Conservation (phyloP, 1,140 invertebrate genomes). For the Gonioctena quinquepunctata region DNA sequence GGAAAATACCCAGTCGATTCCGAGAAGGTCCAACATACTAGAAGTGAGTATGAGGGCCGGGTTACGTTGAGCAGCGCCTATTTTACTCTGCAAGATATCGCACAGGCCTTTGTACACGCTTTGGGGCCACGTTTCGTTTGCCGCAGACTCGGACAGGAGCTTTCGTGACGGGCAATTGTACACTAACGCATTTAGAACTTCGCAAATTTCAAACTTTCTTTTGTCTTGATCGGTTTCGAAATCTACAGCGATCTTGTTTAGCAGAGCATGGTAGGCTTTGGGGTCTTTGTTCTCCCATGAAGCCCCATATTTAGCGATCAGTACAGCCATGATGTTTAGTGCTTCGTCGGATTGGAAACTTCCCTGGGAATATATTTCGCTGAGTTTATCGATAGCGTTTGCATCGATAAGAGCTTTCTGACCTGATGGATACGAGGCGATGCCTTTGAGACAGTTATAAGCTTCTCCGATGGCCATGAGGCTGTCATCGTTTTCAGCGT, state of each 20-base stretch:
- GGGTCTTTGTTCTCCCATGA: conserved; percentile 76
- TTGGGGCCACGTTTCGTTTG: conserved; percentile 75
- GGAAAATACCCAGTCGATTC: conserved; percentile 79
- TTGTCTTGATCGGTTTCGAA: conserved; percentile 86
- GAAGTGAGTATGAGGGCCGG: conserved; percentile 83
- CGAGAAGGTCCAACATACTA: conserved; percentile 78
- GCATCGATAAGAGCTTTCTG: conserved; percentile 75
- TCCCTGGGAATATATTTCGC: conserved; percentile 81
- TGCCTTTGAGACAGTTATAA: conserved; percentile 80
- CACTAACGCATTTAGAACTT: conserved; percentile 73
- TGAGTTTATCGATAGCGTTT: conserved; percentile 78
- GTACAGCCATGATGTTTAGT: conserved; percentile 73
- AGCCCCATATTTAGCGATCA: conserved; percentile 71
- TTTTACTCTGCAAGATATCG: conserved; percentile 84
- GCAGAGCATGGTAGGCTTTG: conserved; percentile 77
- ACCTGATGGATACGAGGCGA: conserved; percentile 73
- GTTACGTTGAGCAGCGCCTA: conserved; percentile 84
- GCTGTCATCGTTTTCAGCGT: conserved; percentile 81
- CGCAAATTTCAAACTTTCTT: conserved; percentile 83
- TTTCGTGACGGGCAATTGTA: conserved; percentile 69
- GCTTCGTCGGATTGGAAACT: conserved; percentile 87
- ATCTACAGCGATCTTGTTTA: conserved; percentile 82
- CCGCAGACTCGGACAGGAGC: conserved; percentile 62
- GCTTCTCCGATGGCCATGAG: conserved; percentile 87
- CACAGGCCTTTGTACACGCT: conserved; percentile 76